Evolutionary conservation across 2,113 vertebrate species (phyloP).

Genomic region (Solea senegalensis): DNA sequence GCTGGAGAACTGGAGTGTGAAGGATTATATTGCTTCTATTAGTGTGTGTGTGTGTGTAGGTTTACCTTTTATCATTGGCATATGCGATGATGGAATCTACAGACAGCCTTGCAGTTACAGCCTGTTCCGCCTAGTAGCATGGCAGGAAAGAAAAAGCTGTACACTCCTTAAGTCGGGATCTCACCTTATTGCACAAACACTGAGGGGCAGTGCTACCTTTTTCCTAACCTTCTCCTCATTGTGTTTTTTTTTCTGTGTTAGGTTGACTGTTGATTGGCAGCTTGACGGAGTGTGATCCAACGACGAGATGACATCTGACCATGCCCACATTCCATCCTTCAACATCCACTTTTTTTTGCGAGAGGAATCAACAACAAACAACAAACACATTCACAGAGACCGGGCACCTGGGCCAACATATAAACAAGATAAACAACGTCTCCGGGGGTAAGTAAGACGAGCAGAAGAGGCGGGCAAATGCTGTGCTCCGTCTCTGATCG

Average conservation of each 20-base stretch:
- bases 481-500: constrained; percentile 57
- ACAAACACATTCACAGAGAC: constrained; percentile 36
- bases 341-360: constrained; percentile 4
- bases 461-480: constrained; percentile 45
- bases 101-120: constrained; percentile 18
- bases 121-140: constrained; percentile 3
- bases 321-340: constrained; percentile 5
- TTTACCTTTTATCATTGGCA: constrained; percentile 16
- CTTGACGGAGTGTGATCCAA: constrained; percentile 28
- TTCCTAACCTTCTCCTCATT: not conserved
- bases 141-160: not conserved
- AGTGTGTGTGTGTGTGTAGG: constrained; percentile 6
- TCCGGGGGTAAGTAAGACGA: constrained; percentile 46
- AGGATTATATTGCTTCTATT: constrained; percentile 5
- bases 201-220: constrained; percentile 1
- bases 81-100: constrained; percentile 12
- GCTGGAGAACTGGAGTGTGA: not conserved
- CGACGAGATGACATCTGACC: constrained; percentile 21
- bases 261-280: constrained; percentile 45
- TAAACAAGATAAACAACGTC: constrained; percentile 67
- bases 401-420: constrained; percentile 40
- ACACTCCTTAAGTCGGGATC: not conserved
- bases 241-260: not conserved
- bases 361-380: constrained; percentile 42
- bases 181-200: not conserved